Evolutionary conservation across 2,797 vertebrate genomes (phyloP), one percentile per base, ranked within the genome.

Genomic region (Florisuga fusca): DNA sequence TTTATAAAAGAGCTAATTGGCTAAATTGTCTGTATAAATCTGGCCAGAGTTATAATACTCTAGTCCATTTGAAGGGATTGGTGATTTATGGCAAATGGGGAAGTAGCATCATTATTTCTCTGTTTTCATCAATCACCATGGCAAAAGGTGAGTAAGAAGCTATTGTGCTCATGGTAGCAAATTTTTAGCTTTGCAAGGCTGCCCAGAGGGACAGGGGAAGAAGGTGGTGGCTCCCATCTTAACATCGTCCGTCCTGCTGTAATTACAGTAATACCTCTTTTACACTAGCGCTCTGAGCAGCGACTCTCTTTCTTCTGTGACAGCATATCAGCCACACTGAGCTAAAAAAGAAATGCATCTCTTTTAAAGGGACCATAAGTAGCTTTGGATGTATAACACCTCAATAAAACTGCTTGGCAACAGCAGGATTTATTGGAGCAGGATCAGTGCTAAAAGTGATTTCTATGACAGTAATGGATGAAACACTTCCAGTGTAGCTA

Each of bases 391-490:
- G 73, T 96, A 95, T 88, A 93, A 93, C 10, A 1, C 69, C 81
- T 90, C 87, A 79, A 84, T 95, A 95, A 95, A 97, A 91, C 89
- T 94, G 94, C 93, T 93, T 94, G 89, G 64, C 90, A 91, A 91
- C 83, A 55, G 94, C 83, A 55, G 94, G 96, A 97, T 96, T 95
- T 96, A 95, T 96, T 93, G 75, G 91, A 95, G 77, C 9, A 2
- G 61, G 73, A 96, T 96, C 87, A 71, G 84, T 94, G 94, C 64
- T 84, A 95, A 95, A 93, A 96, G 86, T 90, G 77, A 84, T 71
- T 94, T 95, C 91, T 94, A 81, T 96, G 92, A 95, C 94, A 95
- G 85, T 96, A 96, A 96, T 87, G 83, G 94, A 96, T 96, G 89
- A 95, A 95, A 91, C 50, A 48, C 54, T 84, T 82, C 53, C 45